Percentiles rank a stretch among this genome's conserved stretches.
Evolutionary conservation across 2,113 vertebrate species (phyloP).

Genomic region (Hemiprocne comata): DNA sequence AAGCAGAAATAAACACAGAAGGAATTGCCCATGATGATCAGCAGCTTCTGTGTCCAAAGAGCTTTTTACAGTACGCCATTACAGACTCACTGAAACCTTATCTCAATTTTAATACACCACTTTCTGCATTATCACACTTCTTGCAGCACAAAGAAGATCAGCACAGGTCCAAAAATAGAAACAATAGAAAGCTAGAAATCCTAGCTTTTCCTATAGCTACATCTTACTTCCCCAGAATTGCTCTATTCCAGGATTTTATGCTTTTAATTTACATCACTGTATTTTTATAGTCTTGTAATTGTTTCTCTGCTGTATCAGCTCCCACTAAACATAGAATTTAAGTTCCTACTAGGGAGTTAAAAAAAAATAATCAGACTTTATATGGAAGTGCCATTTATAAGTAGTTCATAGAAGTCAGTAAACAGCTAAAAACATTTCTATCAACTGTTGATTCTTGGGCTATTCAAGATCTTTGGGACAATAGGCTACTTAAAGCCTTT

Average conservation of each 20-base stretch:
- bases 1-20: not conserved
- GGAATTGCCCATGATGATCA: not conserved
- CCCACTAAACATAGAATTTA: not conserved
- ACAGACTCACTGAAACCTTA: not conserved
- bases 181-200: not conserved
- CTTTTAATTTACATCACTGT: not conserved
- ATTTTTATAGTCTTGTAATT: not conserved
- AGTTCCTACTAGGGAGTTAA: not conserved
- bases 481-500: not conserved
- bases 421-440: not conserved
- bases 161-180: not conserved
- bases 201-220: not conserved
- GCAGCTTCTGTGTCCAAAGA: not conserved
- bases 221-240: not conserved
- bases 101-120: not conserved
- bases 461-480: not conserved
- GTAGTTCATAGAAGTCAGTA: not conserved
- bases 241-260: not conserved
- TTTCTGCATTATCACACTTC: not conserved
- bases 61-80: not conserved
- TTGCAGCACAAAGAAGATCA: not conserved
- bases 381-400: not conserved
- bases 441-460: not conserved
- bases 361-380: not conserved
- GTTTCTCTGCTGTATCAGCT: not conserved